Evolutionary conservation across 2,113 vertebrate species (phyloP).

Genomic region (Elaphurus davidianus): DNA sequence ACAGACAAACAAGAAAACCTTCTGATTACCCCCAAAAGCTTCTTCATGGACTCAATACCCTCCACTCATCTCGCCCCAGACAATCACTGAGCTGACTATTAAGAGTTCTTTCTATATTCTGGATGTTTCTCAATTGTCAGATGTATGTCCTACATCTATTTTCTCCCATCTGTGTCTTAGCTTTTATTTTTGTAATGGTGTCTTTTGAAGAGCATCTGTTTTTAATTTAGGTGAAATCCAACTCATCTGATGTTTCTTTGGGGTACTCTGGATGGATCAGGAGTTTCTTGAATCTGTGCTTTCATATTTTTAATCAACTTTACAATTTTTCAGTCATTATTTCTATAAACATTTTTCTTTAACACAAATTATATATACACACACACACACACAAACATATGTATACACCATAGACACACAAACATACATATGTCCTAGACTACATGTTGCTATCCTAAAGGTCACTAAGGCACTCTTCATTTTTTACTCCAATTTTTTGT

Average conservation of each 20-base stretch:
- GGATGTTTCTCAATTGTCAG: not conserved
- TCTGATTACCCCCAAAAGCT: not conserved
- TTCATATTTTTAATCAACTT: constrained; percentile 17
- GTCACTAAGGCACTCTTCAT: not conserved
- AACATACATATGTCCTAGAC: not conserved
- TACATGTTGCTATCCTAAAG: not conserved
- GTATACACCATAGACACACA: not conserved
- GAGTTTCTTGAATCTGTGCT: not conserved
- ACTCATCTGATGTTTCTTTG: not conserved
- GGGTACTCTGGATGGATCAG: not conserved
- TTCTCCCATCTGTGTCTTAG: not conserved
- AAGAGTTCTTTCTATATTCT: not conserved
- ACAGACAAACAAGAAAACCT: not conserved
- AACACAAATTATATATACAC: not conserved
- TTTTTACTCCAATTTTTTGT: not conserved
- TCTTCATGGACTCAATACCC: not conserved
- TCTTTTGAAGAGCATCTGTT: not conserved
- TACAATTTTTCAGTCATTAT: not conserved
- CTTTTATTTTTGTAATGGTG: constrained; percentile 11
- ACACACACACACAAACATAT: not conserved
- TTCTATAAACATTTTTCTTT: not conserved
- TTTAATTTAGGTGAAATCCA: constrained; percentile 20
- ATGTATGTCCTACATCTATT: not conserved
- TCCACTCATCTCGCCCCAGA: not conserved
- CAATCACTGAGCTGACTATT: not conserved